These are phyloP conservation scores for Gadopsis bispinosus DNA, from an alignment of 2,797 vertebrate species.

Conservation along the genomic window DNA sequence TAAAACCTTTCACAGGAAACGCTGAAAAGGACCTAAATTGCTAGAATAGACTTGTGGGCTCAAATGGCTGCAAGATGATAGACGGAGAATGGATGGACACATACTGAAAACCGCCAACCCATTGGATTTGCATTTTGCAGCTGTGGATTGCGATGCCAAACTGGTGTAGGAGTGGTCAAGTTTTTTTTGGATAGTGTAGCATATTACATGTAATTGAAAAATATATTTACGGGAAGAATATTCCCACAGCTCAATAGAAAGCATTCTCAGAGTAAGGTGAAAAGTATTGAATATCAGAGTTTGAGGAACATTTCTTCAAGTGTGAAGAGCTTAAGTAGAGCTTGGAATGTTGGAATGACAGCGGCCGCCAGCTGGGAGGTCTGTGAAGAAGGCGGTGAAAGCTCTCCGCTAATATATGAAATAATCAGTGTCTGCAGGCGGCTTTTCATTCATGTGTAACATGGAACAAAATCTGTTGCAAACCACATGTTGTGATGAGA, in stretches of 20 bases:
- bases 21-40: conserved; percentile 50
- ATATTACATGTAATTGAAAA: conserved; percentile 24
- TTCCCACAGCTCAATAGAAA: conserved; percentile 26
- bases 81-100: conserved; percentile 49
- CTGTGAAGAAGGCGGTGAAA: conserved; percentile 65
- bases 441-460: conserved; percentile 65
- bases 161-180: conserved; percentile 11
- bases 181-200: conserved; percentile 8
- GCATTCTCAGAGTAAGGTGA: conserved; percentile 14
- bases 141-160: conserved; percentile 43
- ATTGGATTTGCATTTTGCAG: conserved; percentile 61
- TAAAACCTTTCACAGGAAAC: conserved; percentile 59
- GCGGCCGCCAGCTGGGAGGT: conserved; percentile 70
- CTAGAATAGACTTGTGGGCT: conserved; percentile 69
- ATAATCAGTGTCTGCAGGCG: conserved; percentile 71
- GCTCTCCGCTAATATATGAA: conserved; percentile 66
- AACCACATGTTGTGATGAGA: conserved; percentile 70
- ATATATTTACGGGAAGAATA: conserved; percentile 13
- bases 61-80: conserved; percentile 54
- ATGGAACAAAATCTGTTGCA: conserved; percentile 67
- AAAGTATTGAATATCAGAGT: conserved; percentile 49
- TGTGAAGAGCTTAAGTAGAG: conserved; percentile 70
- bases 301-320: conserved; percentile 67
- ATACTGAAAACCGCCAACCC: conserved; percentile 64
- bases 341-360: conserved; percentile 66